Evolutionary conservation across 2,888 invertebrate species (phyloP).

Genomic region (Brachylomia viminalis): DNA sequence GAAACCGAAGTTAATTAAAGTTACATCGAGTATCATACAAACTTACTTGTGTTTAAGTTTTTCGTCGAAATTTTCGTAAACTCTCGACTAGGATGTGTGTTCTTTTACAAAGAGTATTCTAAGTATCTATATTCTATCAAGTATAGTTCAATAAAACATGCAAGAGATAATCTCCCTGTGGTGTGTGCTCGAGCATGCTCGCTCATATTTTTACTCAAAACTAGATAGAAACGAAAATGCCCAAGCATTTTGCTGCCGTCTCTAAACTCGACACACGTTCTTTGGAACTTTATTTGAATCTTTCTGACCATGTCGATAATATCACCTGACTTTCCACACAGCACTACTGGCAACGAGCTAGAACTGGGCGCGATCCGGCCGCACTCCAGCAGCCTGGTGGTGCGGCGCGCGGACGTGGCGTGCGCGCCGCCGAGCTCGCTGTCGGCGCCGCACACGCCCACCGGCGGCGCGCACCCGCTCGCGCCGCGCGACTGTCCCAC

Average conservation of each 20-base stretch:
- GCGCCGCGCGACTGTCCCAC: slow-evolving; percentile 50
- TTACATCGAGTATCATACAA: neutral
- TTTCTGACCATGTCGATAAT: neutral
- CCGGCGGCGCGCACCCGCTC: slow-evolving; percentile 76
- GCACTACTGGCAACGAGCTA: slow-evolving; percentile 65
- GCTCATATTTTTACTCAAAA: neutral
- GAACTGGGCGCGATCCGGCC: slow-evolving; percentile 76
- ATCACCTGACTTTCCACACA: neutral
- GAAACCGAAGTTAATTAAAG: neutral
- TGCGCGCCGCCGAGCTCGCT: slow-evolving; percentile 74
- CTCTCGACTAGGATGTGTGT: neutral
- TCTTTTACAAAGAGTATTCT: too few species aligned
- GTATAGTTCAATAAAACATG: neutral
- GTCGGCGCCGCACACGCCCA: slow-evolving; percentile 88
- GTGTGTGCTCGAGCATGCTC: neutral
- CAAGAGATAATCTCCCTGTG: neutral
- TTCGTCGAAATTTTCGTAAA: neutral
- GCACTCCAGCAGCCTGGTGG: slow-evolving; percentile 82
- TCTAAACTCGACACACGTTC: neutral
- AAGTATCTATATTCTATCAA: too few species aligned
- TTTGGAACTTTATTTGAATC: neutral
- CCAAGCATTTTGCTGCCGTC: neutral
- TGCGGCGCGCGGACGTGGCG: slow-evolving; percentile 76
- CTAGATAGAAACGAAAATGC: neutral
- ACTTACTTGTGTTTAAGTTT: neutral